Evolutionary conservation across 2,113 vertebrate genomes (phyloP), one percentile per base, ranked within the genome.

Genomic region (Poeciliopsis occidentalis): DNA sequence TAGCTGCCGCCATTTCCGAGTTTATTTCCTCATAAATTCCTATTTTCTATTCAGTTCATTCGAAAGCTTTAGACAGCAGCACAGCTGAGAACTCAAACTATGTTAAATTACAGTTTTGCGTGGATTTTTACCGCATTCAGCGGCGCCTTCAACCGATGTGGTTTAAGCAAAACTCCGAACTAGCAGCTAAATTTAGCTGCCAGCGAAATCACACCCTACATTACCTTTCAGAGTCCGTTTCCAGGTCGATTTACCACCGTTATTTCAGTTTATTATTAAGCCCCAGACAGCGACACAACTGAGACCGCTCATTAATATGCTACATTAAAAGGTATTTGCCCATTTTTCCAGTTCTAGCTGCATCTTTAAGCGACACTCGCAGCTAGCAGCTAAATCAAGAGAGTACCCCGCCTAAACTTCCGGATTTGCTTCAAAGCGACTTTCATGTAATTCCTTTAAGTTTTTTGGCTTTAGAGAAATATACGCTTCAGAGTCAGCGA

Each of bases 331-430:
- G 22, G 7, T n/a, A 3, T 57, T 13, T 12, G 39, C 13, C 13
- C 3, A 41, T 41, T 41, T 10, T 47, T 19, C 1, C 44, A 1
- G 1, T 47, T 24, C n/a, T 57, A 57, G 51, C 51, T n/a, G 51
- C 47, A 2, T 7, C 7, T 24, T 44, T 44, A 44, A 44, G 41
- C 12, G 13, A 15, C 41, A 2, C 44, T 47, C 4, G 4, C 1
- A 19, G 15, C 17, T 47, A 4, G 44, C 44, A 47, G 15, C 44
- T 17, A 37, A 2, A 7, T 26, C 19, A 17, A 51, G 66, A 31
- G 27, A 2, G 66, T 68, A 27, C 29, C 41, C 44, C 19, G 8
- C 67, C 12, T 22, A 13, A 1, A 81, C 67, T 77, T 79, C 72
- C 75, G 30, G 44, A 3, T 73, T 85, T 12, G 29, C 11, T 29